Conservation (phyloP, 2,797 vertebrate genomes). For the Steatocranus sp. region DNA sequence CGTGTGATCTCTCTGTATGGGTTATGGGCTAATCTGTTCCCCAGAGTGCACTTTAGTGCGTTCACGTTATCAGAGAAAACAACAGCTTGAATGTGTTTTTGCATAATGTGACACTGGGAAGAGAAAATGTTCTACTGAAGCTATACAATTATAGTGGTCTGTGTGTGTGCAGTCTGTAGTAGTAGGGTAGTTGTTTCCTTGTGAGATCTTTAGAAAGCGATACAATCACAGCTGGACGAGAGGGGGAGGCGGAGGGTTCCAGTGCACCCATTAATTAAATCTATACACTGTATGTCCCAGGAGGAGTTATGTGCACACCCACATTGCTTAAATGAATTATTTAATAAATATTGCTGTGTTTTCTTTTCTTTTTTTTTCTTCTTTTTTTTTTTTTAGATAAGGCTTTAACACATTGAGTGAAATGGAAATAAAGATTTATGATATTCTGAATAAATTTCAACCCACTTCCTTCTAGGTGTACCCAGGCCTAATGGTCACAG, state of each 20-base stretch:
- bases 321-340: not conserved
- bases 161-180: not conserved
- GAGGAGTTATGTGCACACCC: not conserved
- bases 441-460: not conserved
- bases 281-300: not conserved
- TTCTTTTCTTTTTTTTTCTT: too few relatives aligned
- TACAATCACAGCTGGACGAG: not conserved
- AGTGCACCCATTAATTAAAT: not conserved
- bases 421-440: not conserved
- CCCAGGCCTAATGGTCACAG: slow-evolving; percentile 96
- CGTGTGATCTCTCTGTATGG: not conserved
- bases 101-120: not conserved
- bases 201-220: not conserved
- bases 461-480: slow-evolving; percentile 78
- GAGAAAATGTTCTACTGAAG: not conserved
- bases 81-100: not conserved
- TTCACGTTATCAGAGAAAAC: not conserved
- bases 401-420: not conserved
- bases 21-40: not conserved
- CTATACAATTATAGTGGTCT: not conserved
- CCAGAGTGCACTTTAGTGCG: not conserved
- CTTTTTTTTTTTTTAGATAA: not conserved
- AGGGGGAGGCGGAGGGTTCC: not conserved
- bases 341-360: not conserved
- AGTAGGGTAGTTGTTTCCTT: not conserved